phyloP scores from a whole-genome alignment of 30 jellyfish, hydroid and myxozoan genomes.

The Aurelia sp. region DNA sequence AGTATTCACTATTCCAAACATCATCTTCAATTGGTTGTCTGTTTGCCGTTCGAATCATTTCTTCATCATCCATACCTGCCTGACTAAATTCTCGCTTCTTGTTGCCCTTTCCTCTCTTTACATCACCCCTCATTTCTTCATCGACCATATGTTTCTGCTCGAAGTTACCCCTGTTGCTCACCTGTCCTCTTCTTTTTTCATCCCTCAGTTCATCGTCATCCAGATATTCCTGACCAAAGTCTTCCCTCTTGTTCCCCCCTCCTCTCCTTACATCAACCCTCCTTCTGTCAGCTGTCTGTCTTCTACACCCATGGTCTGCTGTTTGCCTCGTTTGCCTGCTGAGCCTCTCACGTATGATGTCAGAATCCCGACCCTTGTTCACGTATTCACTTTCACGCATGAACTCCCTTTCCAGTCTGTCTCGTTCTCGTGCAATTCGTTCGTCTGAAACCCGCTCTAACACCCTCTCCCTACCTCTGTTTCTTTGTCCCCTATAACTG shows the following conservation, averaged over 20 bases:
- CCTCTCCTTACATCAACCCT: background rate
- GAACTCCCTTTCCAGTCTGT: too few relatives aligned
- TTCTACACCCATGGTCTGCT: background rate
- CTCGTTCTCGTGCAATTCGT: too few relatives aligned
- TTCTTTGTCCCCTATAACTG: too few relatives aligned
- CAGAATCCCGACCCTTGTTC: too few relatives aligned
- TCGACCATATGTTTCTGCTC: background rate
- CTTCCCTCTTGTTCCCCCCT: background rate
- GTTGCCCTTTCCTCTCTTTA: background rate
- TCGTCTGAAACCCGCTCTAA: too few relatives aligned
- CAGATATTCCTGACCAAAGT: background rate
- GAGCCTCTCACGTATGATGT: too few relatives aligned
- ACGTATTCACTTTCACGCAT: too few relatives aligned
- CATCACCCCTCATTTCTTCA: background rate
- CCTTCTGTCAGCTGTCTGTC: background rate
- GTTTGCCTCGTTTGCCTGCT: too few relatives aligned
- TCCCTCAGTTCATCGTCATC: background rate
- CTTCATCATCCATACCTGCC: background rate
- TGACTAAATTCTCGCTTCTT: too few relatives aligned
- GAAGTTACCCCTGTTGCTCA: background rate
- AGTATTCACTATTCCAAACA: slow-evolving; percentile 42
- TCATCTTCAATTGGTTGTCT: background rate
- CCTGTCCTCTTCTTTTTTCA: background rate
- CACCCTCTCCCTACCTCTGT: too few relatives aligned
- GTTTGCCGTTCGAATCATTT: background rate